phyloP scores from a whole-genome alignment of 2,797 vertebrate genomes.

The Chrosomus eos region DNA sequence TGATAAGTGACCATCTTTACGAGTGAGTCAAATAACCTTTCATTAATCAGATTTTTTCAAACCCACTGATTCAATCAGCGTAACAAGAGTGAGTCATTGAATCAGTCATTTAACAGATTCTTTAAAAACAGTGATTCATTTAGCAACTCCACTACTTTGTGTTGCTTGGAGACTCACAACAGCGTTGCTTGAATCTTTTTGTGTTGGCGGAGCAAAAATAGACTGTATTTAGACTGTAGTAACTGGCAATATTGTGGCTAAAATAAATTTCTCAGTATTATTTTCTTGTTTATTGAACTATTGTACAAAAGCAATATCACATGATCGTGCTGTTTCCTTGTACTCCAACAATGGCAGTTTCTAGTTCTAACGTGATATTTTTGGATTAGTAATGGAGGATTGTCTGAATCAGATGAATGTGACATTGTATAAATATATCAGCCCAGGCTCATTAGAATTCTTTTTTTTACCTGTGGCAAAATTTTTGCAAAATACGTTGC shows the following conservation, averaged over 20 bases:
- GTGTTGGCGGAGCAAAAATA: not conserved
- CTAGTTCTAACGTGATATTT: no score
- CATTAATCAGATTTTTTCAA: not conserved
- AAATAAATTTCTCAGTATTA: not conserved
- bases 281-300: not conserved
- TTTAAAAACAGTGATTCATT: not conserved
- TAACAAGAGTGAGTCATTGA: not conserved
- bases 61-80: no score
- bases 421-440: not conserved
- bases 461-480: no score
- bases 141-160: not conserved
- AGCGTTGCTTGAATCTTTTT: not conserved
- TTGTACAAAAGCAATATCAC: not conserved
- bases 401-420: not conserved
- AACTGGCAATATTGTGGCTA: not conserved
- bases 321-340: not conserved
- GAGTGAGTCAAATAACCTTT: not conserved
- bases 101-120: not conserved
- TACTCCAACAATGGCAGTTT: not conserved
- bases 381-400: not conserved
- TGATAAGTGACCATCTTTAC: not conserved
- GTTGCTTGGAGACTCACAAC: not conserved
- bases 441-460: no score
- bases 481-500: no score
- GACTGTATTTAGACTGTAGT: no score